Conservation (phyloP, 2,113 vertebrate species). For the Alectura lathami region DNA sequence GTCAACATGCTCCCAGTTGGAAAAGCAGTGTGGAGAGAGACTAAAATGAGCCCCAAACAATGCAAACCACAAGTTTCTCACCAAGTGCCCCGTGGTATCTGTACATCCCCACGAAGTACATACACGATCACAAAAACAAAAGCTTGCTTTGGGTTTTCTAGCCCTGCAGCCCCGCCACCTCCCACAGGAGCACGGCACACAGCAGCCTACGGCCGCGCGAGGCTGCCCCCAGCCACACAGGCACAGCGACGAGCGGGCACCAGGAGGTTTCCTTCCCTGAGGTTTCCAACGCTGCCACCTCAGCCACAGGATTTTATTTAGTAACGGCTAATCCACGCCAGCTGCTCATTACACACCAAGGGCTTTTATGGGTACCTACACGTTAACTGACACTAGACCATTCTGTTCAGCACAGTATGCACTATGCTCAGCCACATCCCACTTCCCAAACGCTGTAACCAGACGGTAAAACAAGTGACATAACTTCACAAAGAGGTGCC, state of each 20-base stretch:
- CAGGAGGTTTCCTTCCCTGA: neutral
- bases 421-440: neutral
- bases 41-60: neutral
- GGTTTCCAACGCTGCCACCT: neutral
- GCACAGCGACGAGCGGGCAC: neutral
- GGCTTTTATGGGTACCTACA: neutral
- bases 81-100: neutral
- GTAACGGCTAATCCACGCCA: neutral
- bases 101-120: neutral
- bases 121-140: fast-evolving
- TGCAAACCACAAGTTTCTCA: neutral
- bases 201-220: neutral
- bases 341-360: neutral
- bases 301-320: neutral
- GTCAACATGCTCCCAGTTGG: neutral
- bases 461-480: neutral
- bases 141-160: neutral
- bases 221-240: neutral
- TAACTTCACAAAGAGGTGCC: neutral
- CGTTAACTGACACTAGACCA: neutral
- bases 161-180: neutral
- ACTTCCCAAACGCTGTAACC: neutral
- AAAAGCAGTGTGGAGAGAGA: neutral
- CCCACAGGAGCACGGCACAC: neutral
- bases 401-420: neutral